Evolutionary conservation across 2,113 vertebrate genomes (phyloP).

Genomic region (Coturnix japonica): DNA sequence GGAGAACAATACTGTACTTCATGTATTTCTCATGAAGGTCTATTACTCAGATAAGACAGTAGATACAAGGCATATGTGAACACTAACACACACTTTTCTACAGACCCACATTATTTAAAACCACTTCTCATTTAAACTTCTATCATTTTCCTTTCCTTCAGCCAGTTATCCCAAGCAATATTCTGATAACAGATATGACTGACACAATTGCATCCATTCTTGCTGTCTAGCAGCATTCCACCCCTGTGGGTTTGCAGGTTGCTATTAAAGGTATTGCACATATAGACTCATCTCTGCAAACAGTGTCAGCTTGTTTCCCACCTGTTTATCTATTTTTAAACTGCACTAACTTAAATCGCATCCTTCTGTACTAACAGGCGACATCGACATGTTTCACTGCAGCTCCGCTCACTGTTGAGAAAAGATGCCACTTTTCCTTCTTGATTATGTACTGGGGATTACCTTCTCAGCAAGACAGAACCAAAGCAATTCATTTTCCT

Average conservation of each 20-base stretch:
- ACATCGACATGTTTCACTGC: background rate
- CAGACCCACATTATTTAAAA: background rate
- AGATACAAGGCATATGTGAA: background rate
- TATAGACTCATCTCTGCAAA: background rate
- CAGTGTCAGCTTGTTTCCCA: background rate
- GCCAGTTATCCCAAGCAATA: background rate
- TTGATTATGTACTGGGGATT: background rate
- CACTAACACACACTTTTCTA: background rate
- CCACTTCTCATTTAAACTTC: background rate
- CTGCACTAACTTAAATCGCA: background rate
- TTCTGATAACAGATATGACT: background rate
- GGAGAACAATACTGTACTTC: background rate
- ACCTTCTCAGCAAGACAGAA: background rate
- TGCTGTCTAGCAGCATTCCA: background rate
- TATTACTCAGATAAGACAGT: background rate
- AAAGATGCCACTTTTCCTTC: background rate
- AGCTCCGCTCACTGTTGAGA: background rate
- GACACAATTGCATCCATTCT: background rate
- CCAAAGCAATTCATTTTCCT: fast-evolving
- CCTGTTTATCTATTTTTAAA: background rate
- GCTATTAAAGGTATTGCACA: background rate
- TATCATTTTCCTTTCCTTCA: background rate
- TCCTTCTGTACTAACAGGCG: background rate
- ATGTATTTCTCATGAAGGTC: background rate
- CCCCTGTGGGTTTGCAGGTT: background rate